Evolutionary conservation across 2,888 invertebrate species (phyloP).

Genomic region (Blastobasis adustella): DNA sequence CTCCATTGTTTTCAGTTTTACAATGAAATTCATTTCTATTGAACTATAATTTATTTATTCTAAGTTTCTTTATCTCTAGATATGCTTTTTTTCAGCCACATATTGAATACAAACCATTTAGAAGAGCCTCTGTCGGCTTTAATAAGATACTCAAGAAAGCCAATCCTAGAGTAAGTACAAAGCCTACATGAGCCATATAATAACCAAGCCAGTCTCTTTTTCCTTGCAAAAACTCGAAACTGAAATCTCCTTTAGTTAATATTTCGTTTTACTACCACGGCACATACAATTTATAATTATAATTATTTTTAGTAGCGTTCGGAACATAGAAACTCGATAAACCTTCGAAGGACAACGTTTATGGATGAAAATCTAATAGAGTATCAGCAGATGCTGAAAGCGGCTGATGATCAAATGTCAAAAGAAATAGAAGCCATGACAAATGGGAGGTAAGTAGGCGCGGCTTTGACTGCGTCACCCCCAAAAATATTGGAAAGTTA

Average conservation of each 20-base stretch:
- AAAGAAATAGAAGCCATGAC: constrained; percentile 88
- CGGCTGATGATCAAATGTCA: constrained; percentile 86
- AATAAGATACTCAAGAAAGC: constrained; percentile 54
- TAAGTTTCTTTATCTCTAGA: constrained; percentile 1
- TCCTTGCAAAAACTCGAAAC: no score
- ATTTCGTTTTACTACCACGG: no score
- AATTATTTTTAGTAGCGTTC: constrained; percentile 65
- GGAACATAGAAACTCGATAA: constrained; percentile 52
- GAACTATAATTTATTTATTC: no score
- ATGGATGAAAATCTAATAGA: constrained; percentile 80
- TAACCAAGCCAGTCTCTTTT: no score
- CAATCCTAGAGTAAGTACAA: constrained; percentile 49
- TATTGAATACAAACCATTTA: constrained; percentile 56
- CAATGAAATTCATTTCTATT: no score
- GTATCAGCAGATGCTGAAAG: constrained; percentile 78
- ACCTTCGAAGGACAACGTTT: constrained; percentile 74
- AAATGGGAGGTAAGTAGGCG: constrained; percentile 76
- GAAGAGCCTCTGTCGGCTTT: constrained; percentile 62
- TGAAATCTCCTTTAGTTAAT: no score
- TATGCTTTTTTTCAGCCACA: constrained; percentile 33
- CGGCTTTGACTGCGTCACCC: no score
- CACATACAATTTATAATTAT: not conserved
- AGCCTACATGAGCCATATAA: no score
- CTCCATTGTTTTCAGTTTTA: no score
- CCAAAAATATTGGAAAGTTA: no score